These are phyloP conservation scores for Anticlea derivata DNA, from an alignment of 2,888 invertebrate species.

Conservation along the genomic window DNA sequence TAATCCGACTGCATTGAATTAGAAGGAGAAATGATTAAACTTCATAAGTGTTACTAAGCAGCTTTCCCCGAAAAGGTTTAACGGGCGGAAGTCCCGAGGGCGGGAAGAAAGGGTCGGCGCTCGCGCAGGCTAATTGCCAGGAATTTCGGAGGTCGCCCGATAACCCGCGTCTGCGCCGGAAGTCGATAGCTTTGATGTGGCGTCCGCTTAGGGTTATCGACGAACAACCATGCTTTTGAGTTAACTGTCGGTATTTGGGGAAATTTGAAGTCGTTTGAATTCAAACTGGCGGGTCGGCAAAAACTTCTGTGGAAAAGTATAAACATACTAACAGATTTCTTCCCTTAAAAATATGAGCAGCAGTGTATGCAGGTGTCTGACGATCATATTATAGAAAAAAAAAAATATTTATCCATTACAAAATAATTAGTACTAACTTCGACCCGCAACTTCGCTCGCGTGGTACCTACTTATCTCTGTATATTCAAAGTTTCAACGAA, in stretches of 20 bases:
- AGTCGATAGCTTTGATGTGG: slow-evolving; percentile 80
- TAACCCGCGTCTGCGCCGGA: slow-evolving; percentile 77
- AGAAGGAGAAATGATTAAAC: slow-evolving; percentile 5
- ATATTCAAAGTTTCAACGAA: no score
- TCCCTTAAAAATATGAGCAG: no score
- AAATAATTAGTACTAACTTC: no score
- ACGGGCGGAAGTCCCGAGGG: slow-evolving; percentile 50
- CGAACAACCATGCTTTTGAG: slow-evolving; percentile 42
- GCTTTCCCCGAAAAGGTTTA: slow-evolving; percentile 28
- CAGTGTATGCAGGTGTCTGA: no score
- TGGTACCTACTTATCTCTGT: no score
- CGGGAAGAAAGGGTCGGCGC: slow-evolving; percentile 59
- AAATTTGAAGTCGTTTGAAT: neutral
- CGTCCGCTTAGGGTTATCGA: slow-evolving; percentile 54
- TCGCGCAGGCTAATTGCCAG: slow-evolving; percentile 70
- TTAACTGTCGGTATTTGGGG: neutral
- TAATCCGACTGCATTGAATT: neutral
- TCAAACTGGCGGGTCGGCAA: no score
- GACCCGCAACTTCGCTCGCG: no score
- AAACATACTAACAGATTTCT: no score
- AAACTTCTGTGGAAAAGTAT: no score
- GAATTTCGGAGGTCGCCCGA: slow-evolving; percentile 79
- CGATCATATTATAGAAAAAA: no score
- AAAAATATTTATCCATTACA: no score
- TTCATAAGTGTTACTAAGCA: slow-evolving; percentile 10